Evolutionary conservation across 2,888 invertebrate species (phyloP).

Genomic region (Chloroclysta siterata): DNA sequence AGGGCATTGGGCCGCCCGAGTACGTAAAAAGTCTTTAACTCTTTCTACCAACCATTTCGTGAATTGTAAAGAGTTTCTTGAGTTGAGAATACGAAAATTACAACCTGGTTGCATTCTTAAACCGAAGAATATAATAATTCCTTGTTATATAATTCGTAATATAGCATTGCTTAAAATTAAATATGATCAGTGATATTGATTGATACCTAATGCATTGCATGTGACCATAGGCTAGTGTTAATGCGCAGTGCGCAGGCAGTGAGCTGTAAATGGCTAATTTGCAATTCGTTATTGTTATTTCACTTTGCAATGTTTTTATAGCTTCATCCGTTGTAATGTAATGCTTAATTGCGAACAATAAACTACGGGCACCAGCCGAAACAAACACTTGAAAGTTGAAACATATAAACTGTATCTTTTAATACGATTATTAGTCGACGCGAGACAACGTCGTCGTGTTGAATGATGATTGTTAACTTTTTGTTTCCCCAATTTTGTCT

Average conservation of each 20-base stretch:
- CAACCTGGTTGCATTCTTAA: slow-evolving; percentile 6
- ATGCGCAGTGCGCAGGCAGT: slow-evolving; percentile 25
- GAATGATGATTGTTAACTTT: slow-evolving; percentile 43
- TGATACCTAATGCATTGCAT: slow-evolving; percentile 12
- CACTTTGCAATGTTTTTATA: slow-evolving; percentile 34
- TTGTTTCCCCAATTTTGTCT: slow-evolving; percentile 46
- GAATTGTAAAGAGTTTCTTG: slow-evolving; percentile 34
- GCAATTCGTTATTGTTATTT: slow-evolving; percentile 41
- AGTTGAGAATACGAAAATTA: slow-evolving; percentile 21
- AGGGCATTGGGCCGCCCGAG: slow-evolving; percentile 57
- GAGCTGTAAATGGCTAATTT: slow-evolving; percentile 39
- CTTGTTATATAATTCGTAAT: not conserved
- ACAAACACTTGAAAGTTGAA: slow-evolving; percentile 25
- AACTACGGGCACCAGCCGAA: slow-evolving; percentile 11
- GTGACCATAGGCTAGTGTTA: slow-evolving; percentile 19
- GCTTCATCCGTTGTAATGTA: slow-evolving; percentile 27
- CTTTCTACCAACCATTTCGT: slow-evolving; percentile 33
- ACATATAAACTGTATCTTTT: slow-evolving; percentile 21
- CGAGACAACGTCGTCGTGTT: slow-evolving; percentile 33
- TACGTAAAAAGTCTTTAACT: slow-evolving; percentile 48
- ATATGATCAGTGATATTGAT: slow-evolving; percentile 19
- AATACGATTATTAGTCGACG: slow-evolving; percentile 26
- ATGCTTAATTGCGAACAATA: slow-evolving; percentile 29
- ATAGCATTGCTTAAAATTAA: not conserved
- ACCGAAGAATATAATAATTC: not conserved